Base-by-base conservation (phyloP, 2,797 vertebrate genomes). In the Neosalanx taihuensis region DNA sequence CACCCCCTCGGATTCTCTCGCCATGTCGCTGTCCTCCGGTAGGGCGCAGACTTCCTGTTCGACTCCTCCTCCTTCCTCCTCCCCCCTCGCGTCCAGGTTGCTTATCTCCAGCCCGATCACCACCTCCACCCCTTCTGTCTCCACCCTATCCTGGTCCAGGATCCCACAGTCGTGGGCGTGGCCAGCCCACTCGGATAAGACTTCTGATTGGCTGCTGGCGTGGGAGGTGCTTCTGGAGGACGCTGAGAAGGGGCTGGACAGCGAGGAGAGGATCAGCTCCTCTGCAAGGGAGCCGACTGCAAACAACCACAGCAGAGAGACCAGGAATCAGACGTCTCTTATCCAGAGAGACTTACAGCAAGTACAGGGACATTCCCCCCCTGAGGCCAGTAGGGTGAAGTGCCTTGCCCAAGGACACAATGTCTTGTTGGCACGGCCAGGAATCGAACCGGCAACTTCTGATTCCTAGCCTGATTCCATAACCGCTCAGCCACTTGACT, bases 231-330 rank as follows among this genome's bases (percentile, higher is more conserved):
- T 75, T 75, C 72, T 49, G 10, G 57, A 68, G 35, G 73, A 68
- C 64, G 74, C 65, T 67, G 88, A 3, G 41, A 85, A 61, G 4
- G 86, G 86, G 75, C 82, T 85, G 74, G 84, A 79, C 86, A 85
- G 86, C 30, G 73, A 79, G 0, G 80, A 77, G 41, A 86, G 76
- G 58, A 90, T 85, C 59, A 74, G 35, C 12, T 77, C 74, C 72
- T 89, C 88, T 0, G 76, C 30, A 9, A 80, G 80, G 1, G 5
- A 61, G n/a, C 69, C 5, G 12, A 82, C 87, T 89, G 66, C 61
- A 6, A 26, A 41, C 9, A 61, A 30, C 71, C 2, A 41, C 12
- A 17, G 59, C 26, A 49, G 59, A 49, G 33, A 56, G 4, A 56
- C 3, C 26, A 13, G 20, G 23, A 59, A 3, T 59, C 4, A n/a